These are phyloP conservation scores for Hirudo medicinalis DNA, from an alignment of 1,140 invertebrate genomes.

Conservation along the genomic window DNA sequence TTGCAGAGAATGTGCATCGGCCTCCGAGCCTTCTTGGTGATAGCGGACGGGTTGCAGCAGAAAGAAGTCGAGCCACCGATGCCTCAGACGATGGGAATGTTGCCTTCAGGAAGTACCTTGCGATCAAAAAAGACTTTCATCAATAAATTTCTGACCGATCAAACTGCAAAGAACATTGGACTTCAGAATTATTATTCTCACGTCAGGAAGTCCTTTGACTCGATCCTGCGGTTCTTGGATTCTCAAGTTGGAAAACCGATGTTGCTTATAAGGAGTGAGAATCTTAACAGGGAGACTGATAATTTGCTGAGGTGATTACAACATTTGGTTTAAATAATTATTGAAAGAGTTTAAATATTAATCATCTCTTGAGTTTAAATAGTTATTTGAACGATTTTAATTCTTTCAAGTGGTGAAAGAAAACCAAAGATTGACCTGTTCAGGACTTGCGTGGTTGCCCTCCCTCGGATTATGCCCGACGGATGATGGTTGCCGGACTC, in stretches of 20 bases:
- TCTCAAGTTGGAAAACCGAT: constrained; percentile 83
- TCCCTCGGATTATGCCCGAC: constrained; percentile 90
- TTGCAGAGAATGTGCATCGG: constrained; percentile 85
- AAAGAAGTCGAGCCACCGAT: constrained; percentile 95
- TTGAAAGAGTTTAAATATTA: no score
- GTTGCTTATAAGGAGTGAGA: constrained; percentile 88
- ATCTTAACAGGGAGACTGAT: constrained; percentile 86
- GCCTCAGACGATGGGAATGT: constrained; percentile 79
- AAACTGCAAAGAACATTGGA: constrained; percentile 16
- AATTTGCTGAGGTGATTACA: constrained; percentile 67
- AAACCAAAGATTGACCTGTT: constrained; percentile 96
- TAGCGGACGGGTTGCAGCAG: constrained; percentile 94
- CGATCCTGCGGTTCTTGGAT: constrained; percentile 87
- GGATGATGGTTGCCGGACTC: constrained; percentile 80
- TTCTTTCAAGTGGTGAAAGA: constrained; percentile 58
- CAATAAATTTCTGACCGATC: constrained; percentile 28
- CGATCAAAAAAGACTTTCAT: constrained; percentile 72
- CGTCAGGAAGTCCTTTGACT: constrained; percentile 84
- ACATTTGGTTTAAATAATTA: no score
- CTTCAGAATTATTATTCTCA: constrained; percentile 72
- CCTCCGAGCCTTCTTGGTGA: constrained; percentile 80
- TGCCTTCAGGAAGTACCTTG: constrained; percentile 86
- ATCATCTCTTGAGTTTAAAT: no score
- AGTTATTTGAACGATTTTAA: background rate
- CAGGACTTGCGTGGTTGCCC: constrained; percentile 91